These are phyloP conservation scores for Delphinapterus leucas DNA, from an alignment of 2,113 vertebrate species.

Conservation along the genomic window DNA sequence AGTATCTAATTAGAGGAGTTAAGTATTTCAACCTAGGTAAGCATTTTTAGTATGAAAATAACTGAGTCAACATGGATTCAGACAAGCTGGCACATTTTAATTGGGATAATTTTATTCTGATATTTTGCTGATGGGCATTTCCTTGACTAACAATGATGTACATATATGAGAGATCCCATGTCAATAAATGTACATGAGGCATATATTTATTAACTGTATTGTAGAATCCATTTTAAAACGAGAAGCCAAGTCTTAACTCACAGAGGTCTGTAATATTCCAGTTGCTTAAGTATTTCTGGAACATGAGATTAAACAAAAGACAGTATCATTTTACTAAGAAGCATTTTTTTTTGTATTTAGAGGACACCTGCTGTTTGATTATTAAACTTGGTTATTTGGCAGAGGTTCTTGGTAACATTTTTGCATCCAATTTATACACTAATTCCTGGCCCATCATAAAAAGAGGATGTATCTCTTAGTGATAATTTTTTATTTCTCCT, in stretches of 20 bases:
- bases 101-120: neutral
- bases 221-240: conserved; percentile 39
- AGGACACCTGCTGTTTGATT: neutral
- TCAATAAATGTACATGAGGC: neutral
- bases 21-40: conserved; percentile 52
- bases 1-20: conserved; percentile 57
- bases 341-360: neutral
- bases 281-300: neutral
- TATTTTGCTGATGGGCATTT: neutral
- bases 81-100: conserved; percentile 27
- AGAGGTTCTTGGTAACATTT: neutral
- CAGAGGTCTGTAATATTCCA: neutral
- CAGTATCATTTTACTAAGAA: conserved; percentile 41
- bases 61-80: conserved; percentile 6
- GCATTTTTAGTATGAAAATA: neutral
- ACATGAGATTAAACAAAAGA: conserved; percentile 33
- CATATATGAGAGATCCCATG: neutral
- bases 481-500: neutral
- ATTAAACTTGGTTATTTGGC: neutral
- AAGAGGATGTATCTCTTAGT: neutral
- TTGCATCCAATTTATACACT: conserved; percentile 5
- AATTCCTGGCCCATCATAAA: neutral
- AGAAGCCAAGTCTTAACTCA: neutral
- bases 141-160: neutral
- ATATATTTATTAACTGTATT: conserved; percentile 8